Percentiles rank a stretch among this genome's conserved stretches.
phyloP scores from a whole-genome alignment of 1,140 invertebrate genomes.

The Drosophila kikkawai region DNA sequence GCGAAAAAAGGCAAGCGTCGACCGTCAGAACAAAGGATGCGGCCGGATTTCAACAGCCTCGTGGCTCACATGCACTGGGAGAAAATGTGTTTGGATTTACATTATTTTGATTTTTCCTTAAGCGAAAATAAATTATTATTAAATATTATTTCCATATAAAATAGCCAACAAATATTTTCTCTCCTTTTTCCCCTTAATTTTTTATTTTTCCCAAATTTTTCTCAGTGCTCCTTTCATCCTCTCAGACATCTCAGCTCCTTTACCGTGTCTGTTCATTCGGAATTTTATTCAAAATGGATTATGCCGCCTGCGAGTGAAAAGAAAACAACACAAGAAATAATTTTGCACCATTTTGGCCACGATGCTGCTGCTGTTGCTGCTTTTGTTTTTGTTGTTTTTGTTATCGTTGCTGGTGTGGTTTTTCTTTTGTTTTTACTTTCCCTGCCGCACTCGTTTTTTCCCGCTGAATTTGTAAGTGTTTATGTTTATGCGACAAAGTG shows the following conservation, averaged over 20 bases:
- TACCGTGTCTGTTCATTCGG: constrained; percentile 77
- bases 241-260: constrained; percentile 36
- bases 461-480: constrained; percentile 68
- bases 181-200: background rate
- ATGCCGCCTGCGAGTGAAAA: constrained; percentile 54
- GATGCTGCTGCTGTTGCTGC: background rate
- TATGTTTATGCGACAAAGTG: constrained; percentile 75
- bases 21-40: constrained; percentile 55
- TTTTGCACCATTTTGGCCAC: constrained; percentile 40
- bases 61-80: background rate
- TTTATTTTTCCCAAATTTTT: background rate
- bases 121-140: background rate
- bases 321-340: constrained; percentile 54
- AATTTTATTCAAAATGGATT: constrained; percentile 84
- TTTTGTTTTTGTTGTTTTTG: constrained; percentile 6
- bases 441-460: constrained; percentile 9
- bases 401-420: constrained; percentile 7
- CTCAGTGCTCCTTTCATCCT: background rate
- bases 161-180: background rate
- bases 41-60: constrained; percentile 36
- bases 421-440: constrained; percentile 37
- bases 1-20: constrained; percentile 66
- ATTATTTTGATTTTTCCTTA: background rate
- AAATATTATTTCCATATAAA: background rate
- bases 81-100: background rate